Evolutionary conservation across 2,113 vertebrate species (phyloP).

Genomic region (Nettapus auritus): DNA sequence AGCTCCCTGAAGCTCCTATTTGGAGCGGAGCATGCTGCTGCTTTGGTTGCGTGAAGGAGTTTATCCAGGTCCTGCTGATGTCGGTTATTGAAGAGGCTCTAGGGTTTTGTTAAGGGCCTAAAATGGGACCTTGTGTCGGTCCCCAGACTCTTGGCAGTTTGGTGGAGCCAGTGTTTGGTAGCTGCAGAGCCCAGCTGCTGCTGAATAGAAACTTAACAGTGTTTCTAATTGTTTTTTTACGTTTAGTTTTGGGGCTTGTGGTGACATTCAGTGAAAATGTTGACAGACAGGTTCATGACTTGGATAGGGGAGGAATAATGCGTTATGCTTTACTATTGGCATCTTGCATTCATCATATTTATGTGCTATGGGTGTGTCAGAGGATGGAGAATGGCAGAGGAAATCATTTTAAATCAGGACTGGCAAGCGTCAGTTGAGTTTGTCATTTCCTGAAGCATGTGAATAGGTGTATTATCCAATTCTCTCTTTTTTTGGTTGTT

Average conservation of each 20-base stretch:
- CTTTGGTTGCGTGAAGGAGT: background rate
- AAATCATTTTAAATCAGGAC: slow-evolving; percentile 33
- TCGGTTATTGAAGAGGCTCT: background rate
- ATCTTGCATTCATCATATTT: background rate
- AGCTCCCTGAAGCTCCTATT: background rate
- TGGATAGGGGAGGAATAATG: background rate
- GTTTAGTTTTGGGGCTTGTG: background rate
- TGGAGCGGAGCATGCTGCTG: background rate
- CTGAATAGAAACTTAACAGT: background rate
- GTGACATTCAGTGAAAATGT: background rate
- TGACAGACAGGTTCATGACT: background rate
- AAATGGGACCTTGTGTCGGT: background rate
- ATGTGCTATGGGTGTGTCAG: background rate
- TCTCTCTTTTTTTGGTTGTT: background rate
- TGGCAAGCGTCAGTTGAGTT: background rate
- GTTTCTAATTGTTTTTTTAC: background rate
- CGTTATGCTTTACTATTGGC: background rate
- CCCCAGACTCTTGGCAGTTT: background rate
- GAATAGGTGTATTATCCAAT: background rate
- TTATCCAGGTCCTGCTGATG: background rate
- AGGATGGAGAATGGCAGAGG: background rate
- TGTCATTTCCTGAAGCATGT: slow-evolving; percentile 31
- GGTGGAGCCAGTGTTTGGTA: background rate
- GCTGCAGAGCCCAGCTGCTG: background rate
- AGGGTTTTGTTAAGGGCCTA: accelerated